A percentile compares a stretch with the other conserved stretches of the same genome.
Evolutionary conservation across 1,140 invertebrate genomes (phyloP).

Genomic region (Solenopsis fugax): DNA sequence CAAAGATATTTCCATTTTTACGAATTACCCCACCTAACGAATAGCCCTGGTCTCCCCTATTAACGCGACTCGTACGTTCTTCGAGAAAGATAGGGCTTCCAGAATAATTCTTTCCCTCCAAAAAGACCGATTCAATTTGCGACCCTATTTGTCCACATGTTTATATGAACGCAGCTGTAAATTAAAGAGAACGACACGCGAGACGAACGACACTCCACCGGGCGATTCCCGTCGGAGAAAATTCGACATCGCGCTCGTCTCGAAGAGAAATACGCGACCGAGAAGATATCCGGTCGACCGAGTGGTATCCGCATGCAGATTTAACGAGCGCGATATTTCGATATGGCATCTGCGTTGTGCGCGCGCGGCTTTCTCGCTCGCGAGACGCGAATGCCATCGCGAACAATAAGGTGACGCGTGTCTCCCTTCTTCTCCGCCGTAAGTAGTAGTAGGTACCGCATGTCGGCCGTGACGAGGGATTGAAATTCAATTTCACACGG

Average conservation of each 20-base stretch:
- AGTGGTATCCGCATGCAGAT: slow-evolving; percentile 27
- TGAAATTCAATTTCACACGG: slow-evolving; percentile 56
- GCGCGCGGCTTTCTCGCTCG: slow-evolving; percentile 17
- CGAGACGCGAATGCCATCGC: slow-evolving; percentile 29
- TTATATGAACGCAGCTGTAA: slow-evolving; percentile 25
- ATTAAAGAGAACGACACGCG: background rate
- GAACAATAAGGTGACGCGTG: slow-evolving; percentile 31
- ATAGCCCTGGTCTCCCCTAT: too few species aligned
- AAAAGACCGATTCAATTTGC: slow-evolving; percentile 27
- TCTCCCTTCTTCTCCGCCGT: background rate
- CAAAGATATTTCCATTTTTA: too few species aligned
- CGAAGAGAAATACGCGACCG: slow-evolving; percentile 6
- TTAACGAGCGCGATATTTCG: slow-evolving; percentile 31
- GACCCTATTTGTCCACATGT: slow-evolving; percentile 11
- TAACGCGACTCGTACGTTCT: background rate
- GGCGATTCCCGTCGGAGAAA: background rate
- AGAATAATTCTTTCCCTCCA: slow-evolving; percentile 1
- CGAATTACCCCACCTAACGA: too few species aligned
- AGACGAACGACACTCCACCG: background rate
- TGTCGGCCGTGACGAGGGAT: slow-evolving; percentile 2
- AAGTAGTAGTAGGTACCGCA: slow-evolving; percentile 4
- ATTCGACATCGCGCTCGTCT: background rate
- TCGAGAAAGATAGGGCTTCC: background rate
- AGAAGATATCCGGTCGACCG: background rate
- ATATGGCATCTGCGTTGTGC: background rate